Base-by-base conservation (phyloP, 2,888 invertebrate species). In the Tiliacea aurago region DNA sequence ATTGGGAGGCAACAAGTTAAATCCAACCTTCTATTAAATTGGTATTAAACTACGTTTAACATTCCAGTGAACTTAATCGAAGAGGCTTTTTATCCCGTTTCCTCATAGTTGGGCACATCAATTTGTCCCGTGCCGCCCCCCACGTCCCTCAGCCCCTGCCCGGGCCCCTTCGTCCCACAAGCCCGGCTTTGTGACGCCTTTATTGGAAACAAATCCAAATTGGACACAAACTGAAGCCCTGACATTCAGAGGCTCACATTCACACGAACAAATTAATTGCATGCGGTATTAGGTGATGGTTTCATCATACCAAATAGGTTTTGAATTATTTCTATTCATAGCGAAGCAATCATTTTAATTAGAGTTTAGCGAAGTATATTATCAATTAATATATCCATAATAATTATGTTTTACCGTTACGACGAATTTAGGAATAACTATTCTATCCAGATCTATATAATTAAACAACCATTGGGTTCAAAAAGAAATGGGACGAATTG, bases 131-230 rank as follows among this genome's bases (percentile, higher is more conserved):
- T 9, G 10, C 20, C 15, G 0, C 10, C 20, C 11, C 55, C 11
- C 4, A 10, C 41, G 5, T 0, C 11, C 3, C 4, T 13, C 13
- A 1, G 5, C 18, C 20, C 37, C 63, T 20, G 13, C 13, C 20
- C n/a, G 1, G 53, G 47, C 6, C 47, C 55, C 47, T 55, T 28
- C 41, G 18, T 33, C 28, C 53, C 23, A 33, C 63, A 18, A 28
- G 18, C 74, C n/a, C 47, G 49, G 55, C 51, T 66, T 62, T 63
- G 63, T 78, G 41, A 49, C 47, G 56, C 41, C 23, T 47, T 10
- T 67, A 51, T 78, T 47, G 53, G 23, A 72, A 58, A 58, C 51
- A 63, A 71, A 72, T 78, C 41, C 41, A 58, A 66, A 72, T 78
- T 58, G 66, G 47, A 63, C 45, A 47, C 23, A 33, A 43, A 63